phyloP scores from a whole-genome alignment of 2,797 vertebrate genomes.

The Ceyx erithaca region DNA sequence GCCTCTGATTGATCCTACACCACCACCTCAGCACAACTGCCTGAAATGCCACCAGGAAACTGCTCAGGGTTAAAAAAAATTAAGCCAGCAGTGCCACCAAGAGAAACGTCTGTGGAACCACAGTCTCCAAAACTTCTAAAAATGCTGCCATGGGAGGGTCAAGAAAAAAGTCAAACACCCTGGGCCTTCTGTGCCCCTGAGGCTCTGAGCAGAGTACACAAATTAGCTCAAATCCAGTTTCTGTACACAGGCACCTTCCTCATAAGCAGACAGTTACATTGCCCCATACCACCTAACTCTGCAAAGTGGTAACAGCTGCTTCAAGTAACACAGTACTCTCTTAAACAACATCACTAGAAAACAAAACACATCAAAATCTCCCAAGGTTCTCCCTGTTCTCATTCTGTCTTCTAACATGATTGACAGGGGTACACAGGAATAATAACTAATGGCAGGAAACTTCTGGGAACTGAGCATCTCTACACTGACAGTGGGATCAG shows the following conservation, averaged over 20 bases:
- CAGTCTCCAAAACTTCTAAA: constrained; percentile 44
- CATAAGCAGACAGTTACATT: neutral
- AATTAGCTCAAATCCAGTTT: neutral
- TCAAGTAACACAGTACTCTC: neutral
- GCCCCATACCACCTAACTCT: neutral
- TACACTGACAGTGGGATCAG: neutral
- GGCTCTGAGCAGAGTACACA: neutral
- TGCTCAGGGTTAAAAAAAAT: constrained; percentile 56
- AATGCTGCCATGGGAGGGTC: neutral
- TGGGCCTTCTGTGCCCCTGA: neutral
- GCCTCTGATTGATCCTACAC: neutral
- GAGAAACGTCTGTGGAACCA: constrained; percentile 65
- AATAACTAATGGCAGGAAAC: neutral
- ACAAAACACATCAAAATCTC: neutral
- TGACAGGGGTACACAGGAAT: neutral
- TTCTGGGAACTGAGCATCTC: neutral
- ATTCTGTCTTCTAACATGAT: neutral
- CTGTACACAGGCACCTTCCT: neutral
- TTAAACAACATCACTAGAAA: neutral
- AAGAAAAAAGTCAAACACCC: neutral
- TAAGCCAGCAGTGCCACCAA: constrained; percentile 72
- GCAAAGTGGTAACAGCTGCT: neutral
- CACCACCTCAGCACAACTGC: neutral
- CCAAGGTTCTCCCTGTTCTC: neutral
- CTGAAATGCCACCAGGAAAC: neutral